Evolutionary conservation across 2,113 vertebrate species (phyloP).

Genomic region (Channa argus): DNA sequence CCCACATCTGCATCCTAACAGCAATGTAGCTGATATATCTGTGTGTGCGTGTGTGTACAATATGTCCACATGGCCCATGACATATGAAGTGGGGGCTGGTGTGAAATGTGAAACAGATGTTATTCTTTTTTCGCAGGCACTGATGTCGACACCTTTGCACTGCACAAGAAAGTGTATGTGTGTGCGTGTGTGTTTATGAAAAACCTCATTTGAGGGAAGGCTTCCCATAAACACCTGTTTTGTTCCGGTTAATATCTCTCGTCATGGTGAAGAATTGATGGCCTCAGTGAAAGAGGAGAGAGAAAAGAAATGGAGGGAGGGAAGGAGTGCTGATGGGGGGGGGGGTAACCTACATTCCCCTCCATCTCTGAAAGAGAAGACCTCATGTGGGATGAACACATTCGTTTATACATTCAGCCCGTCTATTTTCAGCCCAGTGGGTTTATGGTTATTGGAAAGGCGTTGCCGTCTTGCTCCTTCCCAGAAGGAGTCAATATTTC

Average conservation of each 20-base stretch:
- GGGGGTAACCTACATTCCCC: constrained; percentile 62
- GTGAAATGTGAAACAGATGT: constrained; percentile 74
- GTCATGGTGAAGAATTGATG: constrained; percentile 69
- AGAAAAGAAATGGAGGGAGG: constrained; percentile 9
- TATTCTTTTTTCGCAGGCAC: constrained; percentile 39
- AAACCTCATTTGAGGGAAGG: constrained; percentile 43
- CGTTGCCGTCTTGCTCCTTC: constrained; percentile 84
- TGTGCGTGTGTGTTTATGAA: not conserved
- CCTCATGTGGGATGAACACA: constrained; percentile 81
- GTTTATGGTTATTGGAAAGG: constrained; percentile 88
- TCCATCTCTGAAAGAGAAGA: constrained; percentile 72
- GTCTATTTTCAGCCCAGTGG: constrained; percentile 84
- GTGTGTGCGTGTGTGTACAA: constrained; percentile 33
- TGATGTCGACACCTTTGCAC: constrained; percentile 65
- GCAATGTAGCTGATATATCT: constrained; percentile 10
- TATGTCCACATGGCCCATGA: constrained; percentile 53
- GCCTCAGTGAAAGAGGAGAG: constrained; percentile 64
- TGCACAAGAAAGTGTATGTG: constrained; percentile 13
- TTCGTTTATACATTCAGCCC: constrained; percentile 79
- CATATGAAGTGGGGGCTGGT: constrained; percentile 15
- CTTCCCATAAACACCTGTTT: constrained; percentile 80
- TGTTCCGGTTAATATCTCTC: constrained; percentile 68
- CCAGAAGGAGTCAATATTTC: constrained; percentile 88
- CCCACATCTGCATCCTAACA: constrained; percentile 3
- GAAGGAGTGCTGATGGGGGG: no score